A percentile compares a stretch with the other conserved stretches of the same genome.
phyloP scores from a whole-genome alignment of 2,888 invertebrate genomes.

The Pheosia tremula region DNA sequence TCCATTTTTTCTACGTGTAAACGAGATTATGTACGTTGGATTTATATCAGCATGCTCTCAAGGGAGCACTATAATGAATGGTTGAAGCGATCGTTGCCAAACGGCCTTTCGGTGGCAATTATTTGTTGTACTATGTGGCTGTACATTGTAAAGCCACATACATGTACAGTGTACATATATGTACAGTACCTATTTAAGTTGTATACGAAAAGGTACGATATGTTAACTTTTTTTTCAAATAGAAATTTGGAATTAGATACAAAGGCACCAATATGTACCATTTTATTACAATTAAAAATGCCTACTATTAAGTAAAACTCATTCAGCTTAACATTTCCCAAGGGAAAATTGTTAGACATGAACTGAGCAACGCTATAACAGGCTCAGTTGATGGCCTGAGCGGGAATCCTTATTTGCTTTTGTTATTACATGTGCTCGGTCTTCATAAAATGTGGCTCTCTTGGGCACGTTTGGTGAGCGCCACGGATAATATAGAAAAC shows the following conservation, averaged over 20 bases:
- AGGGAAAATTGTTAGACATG: background rate
- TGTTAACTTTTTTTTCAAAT: no score
- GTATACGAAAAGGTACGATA: no score
- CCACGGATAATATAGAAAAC: constrained; percentile 40
- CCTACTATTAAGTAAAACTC: background rate
- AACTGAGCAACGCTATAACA: background rate
- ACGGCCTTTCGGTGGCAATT: constrained; percentile 31
- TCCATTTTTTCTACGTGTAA: constrained; percentile 10
- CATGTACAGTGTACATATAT: no score
- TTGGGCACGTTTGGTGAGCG: constrained; percentile 41
- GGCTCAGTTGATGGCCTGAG: constrained; percentile 14
- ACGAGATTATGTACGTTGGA: constrained; percentile 17
- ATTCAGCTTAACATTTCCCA: constrained; percentile 2
- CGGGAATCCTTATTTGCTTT: constrained; percentile 51
- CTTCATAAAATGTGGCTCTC: constrained; percentile 49
- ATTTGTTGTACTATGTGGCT: no score
- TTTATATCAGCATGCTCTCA: constrained; percentile 52
- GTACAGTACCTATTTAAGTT: no score
- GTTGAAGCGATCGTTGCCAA: constrained; percentile 44
- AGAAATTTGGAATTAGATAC: no score
- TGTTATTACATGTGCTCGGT: constrained; percentile 46
- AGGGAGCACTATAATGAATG: constrained; percentile 54
- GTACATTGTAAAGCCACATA: no score
- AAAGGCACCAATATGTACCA: no score
- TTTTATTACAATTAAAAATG: no score